Conservation (phyloP, 2,797 vertebrate species). For the Anabas testudineus region DNA sequence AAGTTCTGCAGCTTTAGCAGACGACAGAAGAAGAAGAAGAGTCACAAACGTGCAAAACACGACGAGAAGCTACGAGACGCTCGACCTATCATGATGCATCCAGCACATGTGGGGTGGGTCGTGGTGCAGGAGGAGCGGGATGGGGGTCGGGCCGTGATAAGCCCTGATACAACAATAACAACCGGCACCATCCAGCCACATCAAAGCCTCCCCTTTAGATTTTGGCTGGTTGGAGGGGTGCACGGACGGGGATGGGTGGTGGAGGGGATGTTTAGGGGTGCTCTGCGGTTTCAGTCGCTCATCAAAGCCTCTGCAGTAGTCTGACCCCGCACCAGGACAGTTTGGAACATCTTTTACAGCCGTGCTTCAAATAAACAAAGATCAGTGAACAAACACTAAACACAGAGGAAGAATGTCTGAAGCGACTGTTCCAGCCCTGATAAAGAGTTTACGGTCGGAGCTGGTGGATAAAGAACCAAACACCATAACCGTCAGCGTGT, state of each 20-base stretch:
- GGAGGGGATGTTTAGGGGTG: neutral
- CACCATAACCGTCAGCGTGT: conserved; percentile 48
- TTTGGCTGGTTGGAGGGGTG: conserved; percentile 12
- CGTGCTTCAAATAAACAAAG: conserved; percentile 63
- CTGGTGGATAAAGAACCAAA: conserved; percentile 41
- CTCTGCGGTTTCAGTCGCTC: conserved; percentile 46
- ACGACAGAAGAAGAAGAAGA: conserved; percentile 14
- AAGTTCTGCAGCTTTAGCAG: conserved; percentile 3
- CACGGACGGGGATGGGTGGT: neutral
- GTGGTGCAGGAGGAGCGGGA: conserved; percentile 1
- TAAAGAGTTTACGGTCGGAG: conserved; percentile 67
- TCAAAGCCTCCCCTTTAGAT: conserved; percentile 87
- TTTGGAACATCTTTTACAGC: conserved; percentile 64
- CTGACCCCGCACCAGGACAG: conserved; percentile 51
- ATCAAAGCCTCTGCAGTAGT: conserved; percentile 67
- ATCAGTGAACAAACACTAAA: conserved; percentile 20
- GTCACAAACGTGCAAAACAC: neutral
- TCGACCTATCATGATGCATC: neutral
- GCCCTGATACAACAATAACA: conserved; percentile 84
- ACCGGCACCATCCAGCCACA: conserved; percentile 81
- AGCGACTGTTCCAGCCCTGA: conserved; percentile 39
- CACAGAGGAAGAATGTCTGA: conserved; percentile 50
- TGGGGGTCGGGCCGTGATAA: conserved; percentile 81
- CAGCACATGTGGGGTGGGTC: neutral
- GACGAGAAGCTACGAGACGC: no score